phyloP scores from a whole-genome alignment of 2,888 invertebrate species.

The Cerastoderma edule region DNA sequence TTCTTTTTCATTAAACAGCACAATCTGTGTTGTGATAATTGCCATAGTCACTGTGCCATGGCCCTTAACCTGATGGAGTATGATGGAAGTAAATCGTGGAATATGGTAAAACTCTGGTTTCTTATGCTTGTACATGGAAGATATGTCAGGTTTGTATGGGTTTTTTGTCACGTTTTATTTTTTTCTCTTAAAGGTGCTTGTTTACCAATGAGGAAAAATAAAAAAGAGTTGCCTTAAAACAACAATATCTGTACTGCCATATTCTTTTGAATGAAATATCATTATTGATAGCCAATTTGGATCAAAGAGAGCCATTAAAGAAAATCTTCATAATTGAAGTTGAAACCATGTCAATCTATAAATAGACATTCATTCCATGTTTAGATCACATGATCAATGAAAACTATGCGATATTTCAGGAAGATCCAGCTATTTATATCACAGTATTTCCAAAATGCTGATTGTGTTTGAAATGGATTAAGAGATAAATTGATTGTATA shows the following conservation, averaged over 20 bases:
- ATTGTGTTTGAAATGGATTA: too few relatives aligned
- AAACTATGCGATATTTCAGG: too few relatives aligned
- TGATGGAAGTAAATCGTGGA: constrained; percentile 91
- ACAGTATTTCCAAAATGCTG: too few relatives aligned
- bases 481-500: too few relatives aligned
- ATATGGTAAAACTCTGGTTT: constrained; percentile 94
- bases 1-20: constrained; percentile 87
- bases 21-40: constrained; percentile 98
- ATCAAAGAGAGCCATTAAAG: not conserved
- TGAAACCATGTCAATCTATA: too few relatives aligned
- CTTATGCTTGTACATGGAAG: constrained; percentile 91
- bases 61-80: constrained; percentile 97
- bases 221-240: not conserved
- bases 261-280: not conserved
- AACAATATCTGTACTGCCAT: not conserved
- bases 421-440: too few relatives aligned
- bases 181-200: not conserved
- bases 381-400: too few relatives aligned
- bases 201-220: not conserved
- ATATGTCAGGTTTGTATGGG: constrained; percentile 89
- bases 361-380: too few relatives aligned
- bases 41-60: constrained; percentile 98
- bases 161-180: not conserved
- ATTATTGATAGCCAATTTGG: not conserved
- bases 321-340: not conserved